phyloP scores from a whole-genome alignment of 2,888 invertebrate species.

The Clanis bilineata region DNA sequence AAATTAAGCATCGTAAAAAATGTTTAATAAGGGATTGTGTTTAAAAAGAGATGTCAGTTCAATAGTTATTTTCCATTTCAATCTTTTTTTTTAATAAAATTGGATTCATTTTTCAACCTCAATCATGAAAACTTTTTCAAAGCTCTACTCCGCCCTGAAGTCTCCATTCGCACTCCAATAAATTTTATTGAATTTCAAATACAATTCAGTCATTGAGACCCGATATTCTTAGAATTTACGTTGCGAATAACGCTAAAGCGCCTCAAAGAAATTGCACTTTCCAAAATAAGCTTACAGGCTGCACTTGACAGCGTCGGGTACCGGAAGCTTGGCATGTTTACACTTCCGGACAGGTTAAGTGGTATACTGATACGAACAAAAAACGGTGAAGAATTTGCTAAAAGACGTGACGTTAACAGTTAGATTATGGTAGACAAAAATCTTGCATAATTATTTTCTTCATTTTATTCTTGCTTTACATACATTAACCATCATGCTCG shows the following conservation, averaged over 20 bases:
- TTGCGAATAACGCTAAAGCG: constrained; percentile 11
- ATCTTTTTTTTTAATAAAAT: too few species aligned
- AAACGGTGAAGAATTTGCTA: too few species aligned
- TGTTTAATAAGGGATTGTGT: too few species aligned
- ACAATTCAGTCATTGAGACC: constrained; percentile 6
- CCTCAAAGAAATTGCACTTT: constrained; percentile 24
- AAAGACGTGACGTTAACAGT: too few species aligned
- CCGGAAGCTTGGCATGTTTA: constrained; percentile 12
- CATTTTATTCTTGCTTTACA: too few species aligned
- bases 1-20: too few species aligned
- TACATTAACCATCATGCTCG: too few species aligned
- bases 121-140: neutral
- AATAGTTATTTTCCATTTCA: neutral
- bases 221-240: constrained; percentile 14
- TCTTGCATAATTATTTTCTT: too few species aligned
- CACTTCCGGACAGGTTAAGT: constrained; percentile 3
- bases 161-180: neutral
- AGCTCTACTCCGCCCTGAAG: neutral
- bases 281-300: constrained; percentile 22
- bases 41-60: too few species aligned
- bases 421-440: too few species aligned
- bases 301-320: constrained; percentile 22
- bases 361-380: too few species aligned
- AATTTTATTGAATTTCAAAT: constrained; percentile 1
- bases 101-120: neutral